These are phyloP conservation scores for Linnaemya tessellans DNA, from an alignment of 2,888 invertebrate genomes.

Conservation along the genomic window DNA sequence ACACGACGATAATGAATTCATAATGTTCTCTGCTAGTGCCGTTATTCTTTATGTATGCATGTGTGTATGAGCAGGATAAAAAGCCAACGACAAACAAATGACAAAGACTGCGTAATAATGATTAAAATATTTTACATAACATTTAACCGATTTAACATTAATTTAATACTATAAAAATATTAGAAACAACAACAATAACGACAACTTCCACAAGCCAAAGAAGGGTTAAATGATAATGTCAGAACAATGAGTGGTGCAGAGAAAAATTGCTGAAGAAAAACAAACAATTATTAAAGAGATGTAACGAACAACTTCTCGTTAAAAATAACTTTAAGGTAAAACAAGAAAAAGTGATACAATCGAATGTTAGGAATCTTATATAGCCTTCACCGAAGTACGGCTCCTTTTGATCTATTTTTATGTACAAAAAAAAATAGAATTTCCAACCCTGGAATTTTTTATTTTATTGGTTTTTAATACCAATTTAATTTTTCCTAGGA, in stretches of 20 bases:
- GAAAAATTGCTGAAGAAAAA: not conserved
- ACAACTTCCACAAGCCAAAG: slow-evolving; percentile 16
- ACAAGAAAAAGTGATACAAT: too few species aligned
- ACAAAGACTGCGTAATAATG: slow-evolving; percentile 40
- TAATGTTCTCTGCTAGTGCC: slow-evolving; percentile 38
- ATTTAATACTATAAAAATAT: slow-evolving; percentile 33
- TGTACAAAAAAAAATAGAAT: too few species aligned
- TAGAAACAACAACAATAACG: slow-evolving; percentile 24
- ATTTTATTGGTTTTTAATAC: too few species aligned
- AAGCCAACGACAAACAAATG: slow-evolving; percentile 56
- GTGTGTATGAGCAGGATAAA: not conserved
- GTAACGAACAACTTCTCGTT: not conserved
- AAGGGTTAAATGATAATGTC: slow-evolving; percentile 58
- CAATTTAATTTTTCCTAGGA: too few species aligned
- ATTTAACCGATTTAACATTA: slow-evolving; percentile 77
- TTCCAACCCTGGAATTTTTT: too few species aligned
- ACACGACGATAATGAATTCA: slow-evolving; percentile 73
- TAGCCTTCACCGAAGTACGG: too few species aligned
- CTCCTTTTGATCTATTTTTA: too few species aligned
- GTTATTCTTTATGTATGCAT: slow-evolving; percentile 18
- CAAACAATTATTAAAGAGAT: not conserved
- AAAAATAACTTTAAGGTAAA: not conserved
- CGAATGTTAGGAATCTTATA: too few species aligned
- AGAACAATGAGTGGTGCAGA: not conserved
- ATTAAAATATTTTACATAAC: slow-evolving; percentile 77